phyloP scores from a whole-genome alignment of 2,113 vertebrate species.

The Saguinus imperator region DNA sequence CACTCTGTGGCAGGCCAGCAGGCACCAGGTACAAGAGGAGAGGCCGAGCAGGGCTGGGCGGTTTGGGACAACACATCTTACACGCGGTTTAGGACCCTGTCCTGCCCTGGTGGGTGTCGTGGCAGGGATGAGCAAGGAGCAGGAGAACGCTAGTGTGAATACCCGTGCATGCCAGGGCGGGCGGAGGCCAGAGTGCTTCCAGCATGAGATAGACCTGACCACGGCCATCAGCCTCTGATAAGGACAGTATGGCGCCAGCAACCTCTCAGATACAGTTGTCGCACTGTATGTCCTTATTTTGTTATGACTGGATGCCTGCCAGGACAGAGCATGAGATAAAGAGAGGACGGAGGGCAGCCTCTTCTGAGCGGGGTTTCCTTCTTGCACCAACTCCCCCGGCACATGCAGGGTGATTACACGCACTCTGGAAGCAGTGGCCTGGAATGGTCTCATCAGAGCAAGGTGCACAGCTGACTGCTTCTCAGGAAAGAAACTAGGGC shows the following conservation, averaged over 20 bases:
- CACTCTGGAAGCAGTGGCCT: not conserved
- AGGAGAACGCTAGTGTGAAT: not conserved
- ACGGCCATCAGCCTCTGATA: not conserved
- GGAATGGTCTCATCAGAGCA: no score
- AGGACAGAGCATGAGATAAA: not conserved
- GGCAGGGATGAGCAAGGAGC: not conserved
- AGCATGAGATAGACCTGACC: no score
- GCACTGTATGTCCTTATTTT: not conserved
- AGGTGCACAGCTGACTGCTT: not conserved
- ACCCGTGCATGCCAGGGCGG: no score
- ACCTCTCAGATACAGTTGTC: not conserved
- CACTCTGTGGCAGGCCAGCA: fast-evolving
- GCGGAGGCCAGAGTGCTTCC: not conserved
- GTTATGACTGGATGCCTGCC: no score
- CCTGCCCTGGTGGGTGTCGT: fast-evolving
- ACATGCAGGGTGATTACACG: not conserved
- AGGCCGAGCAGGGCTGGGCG: fast-evolving
- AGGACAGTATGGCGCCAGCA: fast-evolving
- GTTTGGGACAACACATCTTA: fast-evolving
- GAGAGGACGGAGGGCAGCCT: fast-evolving
- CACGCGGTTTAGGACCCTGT: fast-evolving
- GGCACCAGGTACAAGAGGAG: fast-evolving
- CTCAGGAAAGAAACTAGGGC: not conserved
- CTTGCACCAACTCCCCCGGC: not conserved
- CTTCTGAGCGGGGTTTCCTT: not conserved